These are phyloP conservation scores for Volucella inflata DNA, from an alignment of 2,888 invertebrate genomes.

Conservation along the genomic window DNA sequence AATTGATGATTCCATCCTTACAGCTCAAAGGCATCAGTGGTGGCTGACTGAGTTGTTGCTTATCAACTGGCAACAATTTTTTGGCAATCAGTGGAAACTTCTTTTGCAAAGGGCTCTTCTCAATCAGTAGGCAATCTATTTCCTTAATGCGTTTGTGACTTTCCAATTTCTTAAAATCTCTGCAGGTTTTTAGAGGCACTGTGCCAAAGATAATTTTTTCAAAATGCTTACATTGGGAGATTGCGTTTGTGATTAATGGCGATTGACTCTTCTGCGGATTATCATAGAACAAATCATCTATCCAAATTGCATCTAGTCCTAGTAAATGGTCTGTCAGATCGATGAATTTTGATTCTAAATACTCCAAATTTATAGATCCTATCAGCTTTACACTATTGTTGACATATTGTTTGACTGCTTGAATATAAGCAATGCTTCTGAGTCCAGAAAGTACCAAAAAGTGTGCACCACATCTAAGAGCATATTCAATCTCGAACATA, in stretches of 20 bases:
- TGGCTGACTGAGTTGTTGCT: conserved; percentile 75
- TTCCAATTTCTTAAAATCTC: conserved; percentile 81
- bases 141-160: conserved; percentile 80
- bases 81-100: conserved; percentile 82
- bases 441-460: conserved; percentile 80
- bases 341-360: conserved; percentile 79
- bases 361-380: conserved; percentile 80
- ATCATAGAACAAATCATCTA: conserved; percentile 79
- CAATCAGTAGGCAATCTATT: conserved; percentile 81
- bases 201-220: conserved; percentile 81
- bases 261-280: conserved; percentile 77
- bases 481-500: conserved; percentile 78
- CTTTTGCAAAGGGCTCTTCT: conserved; percentile 81
- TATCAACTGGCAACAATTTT: conserved; percentile 80
- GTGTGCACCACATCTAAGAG: conserved; percentile 77
- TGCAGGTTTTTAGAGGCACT: conserved; percentile 81
- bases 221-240: conserved; percentile 77
- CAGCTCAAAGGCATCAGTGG: conserved; percentile 67
- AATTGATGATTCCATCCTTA: conserved; percentile 80
- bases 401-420: conserved; percentile 76
- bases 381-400: conserved; percentile 78
- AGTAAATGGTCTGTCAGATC: conserved; percentile 80
- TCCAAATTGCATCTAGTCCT: conserved; percentile 80
- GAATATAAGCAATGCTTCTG: conserved; percentile 78
- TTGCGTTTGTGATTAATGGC: conserved; percentile 75